These are phyloP conservation scores for Chrysaora quinquecirrha DNA, from an alignment of 30 jellyfish, hydroid and myxozoan species.

Conservation along the genomic window DNA sequence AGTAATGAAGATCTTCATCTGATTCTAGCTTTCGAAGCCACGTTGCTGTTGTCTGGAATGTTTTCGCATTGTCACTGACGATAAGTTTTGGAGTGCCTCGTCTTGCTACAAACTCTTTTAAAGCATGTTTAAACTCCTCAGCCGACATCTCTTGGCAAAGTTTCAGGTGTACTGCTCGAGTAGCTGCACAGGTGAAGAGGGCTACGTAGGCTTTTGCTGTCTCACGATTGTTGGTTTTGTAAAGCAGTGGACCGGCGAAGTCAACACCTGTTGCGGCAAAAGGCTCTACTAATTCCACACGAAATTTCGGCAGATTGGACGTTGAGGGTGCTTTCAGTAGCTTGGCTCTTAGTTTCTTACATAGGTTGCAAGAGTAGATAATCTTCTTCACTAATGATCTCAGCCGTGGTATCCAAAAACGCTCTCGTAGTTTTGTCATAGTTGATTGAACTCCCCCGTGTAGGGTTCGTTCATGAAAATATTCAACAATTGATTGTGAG, in stretches of 20 bases:
- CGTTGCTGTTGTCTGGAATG: not conserved
- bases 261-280: slow-evolving; percentile 73
- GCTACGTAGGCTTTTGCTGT: slow-evolving; percentile 55
- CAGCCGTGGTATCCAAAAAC: slow-evolving; percentile 31
- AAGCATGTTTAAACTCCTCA: slow-evolving; percentile 35
- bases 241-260: slow-evolving; percentile 61
- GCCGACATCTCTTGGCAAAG: slow-evolving; percentile 57
- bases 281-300: slow-evolving; percentile 52
- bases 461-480: not conserved
- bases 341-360: slow-evolving; percentile 10
- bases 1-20: slow-evolving; percentile 15
- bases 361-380: slow-evolving; percentile 1
- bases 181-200: slow-evolving; percentile 76
- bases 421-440: slow-evolving; percentile 11
- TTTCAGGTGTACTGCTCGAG: slow-evolving; percentile 71
- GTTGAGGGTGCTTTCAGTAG: slow-evolving; percentile 23
- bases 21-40: not conserved
- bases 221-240: slow-evolving; percentile 48
- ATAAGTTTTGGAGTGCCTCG: slow-evolving; percentile 73
- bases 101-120: slow-evolving; percentile 76
- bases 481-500: not conserved
- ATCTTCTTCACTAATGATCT: slow-evolving; percentile 8
- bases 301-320: slow-evolving; percentile 37
- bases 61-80: too few relatives aligned
- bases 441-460: slow-evolving; percentile 47